Evolutionary conservation across 2,888 invertebrate species (phyloP).

Genomic region (Acrobasis suavella): DNA sequence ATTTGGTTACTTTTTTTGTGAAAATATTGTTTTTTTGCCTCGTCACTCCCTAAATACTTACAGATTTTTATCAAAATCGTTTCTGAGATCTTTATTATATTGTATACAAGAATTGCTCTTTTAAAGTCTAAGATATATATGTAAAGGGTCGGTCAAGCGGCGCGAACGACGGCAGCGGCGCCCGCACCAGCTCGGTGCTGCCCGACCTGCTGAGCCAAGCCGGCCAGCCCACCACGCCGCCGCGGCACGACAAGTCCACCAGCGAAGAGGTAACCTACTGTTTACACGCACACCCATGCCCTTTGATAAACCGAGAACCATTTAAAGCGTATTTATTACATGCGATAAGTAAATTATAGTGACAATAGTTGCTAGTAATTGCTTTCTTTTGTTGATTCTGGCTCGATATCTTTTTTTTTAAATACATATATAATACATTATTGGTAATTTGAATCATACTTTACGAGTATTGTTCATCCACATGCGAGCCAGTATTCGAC

Average conservation of each 20-base stretch:
- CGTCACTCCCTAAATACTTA: too few relatives aligned
- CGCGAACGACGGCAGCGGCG: slow-evolving; percentile 83
- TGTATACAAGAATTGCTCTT: too few relatives aligned
- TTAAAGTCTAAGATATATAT: too few relatives aligned
- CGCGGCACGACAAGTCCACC: slow-evolving; percentile 94
- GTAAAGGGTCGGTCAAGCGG: slow-evolving; percentile 72
- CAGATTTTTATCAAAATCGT: too few relatives aligned
- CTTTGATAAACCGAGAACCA: not conserved
- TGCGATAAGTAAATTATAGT: not conserved
- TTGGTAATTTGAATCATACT: too few relatives aligned
- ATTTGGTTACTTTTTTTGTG: too few relatives aligned
- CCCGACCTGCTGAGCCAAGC: slow-evolving; percentile 97
- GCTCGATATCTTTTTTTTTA: not conserved
- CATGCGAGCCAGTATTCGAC: not conserved
- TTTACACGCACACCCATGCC: not conserved
- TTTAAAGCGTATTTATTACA: not conserved
- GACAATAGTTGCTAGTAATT: not conserved
- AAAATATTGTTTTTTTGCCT: too few relatives aligned
- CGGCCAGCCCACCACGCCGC: slow-evolving; percentile 91
- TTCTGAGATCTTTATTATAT: too few relatives aligned
- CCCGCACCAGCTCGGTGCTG: slow-evolving; percentile 95
- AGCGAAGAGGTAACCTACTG: slow-evolving; percentile 94
- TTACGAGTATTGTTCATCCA: not conserved
- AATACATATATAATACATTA: too few relatives aligned
- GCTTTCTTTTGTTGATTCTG: not conserved